Base-by-base conservation (phyloP, 2,797 vertebrate species). In the Falco novaeseelandiae region DNA sequence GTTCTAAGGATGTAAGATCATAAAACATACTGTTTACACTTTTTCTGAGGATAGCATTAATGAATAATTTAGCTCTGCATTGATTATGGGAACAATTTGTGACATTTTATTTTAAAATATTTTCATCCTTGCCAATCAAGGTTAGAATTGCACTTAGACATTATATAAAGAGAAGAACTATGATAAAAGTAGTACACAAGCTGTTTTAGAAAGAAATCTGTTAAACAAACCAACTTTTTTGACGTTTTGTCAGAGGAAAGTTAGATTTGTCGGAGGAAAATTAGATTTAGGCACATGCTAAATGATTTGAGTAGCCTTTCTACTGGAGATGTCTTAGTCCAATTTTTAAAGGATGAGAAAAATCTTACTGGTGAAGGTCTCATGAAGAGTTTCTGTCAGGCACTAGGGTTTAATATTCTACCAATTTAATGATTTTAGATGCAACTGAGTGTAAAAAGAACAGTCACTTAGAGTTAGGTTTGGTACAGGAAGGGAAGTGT, bases 61-160 rank as follows among this genome's bases (percentile, higher is more conserved):
- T 77, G 77, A 92, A 87, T 93, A 93, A 89, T 87, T 95, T 96
- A 96, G 10, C 66, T 90, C 62, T 89, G 36, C 63, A 77, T 84
- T 40, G 66, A 42, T 87, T 89, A 61, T 70, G 54, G 32, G 57
- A 94, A 84, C 25, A 72, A 86, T 70, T 58, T 82, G 14, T 94
- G 87, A 79, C 36, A 86, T 83, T 90, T 81, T 58, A 71, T 83
- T 90, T 94, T 62, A 46, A 96, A 96, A 89, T 79, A 69, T 73
- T 95, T 94, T 91, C 4, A 20, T 90, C 36, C 42, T 94, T 84
- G 58, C 20, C 66, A 94, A 27, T 84, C 55, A 94, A 93, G 44
- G 40, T 84, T 89, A 77, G 62, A 79, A 61, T 40, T 82, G 25
- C 57, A 48, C 12, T 83, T 69, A 54, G 58, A 51, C 2, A 14